Percentiles rank a stretch among this genome's conserved stretches.
These are phyloP conservation scores for Mormyrus lacerda DNA, from an alignment of 2,113 vertebrate species.

Conservation along the genomic window DNA sequence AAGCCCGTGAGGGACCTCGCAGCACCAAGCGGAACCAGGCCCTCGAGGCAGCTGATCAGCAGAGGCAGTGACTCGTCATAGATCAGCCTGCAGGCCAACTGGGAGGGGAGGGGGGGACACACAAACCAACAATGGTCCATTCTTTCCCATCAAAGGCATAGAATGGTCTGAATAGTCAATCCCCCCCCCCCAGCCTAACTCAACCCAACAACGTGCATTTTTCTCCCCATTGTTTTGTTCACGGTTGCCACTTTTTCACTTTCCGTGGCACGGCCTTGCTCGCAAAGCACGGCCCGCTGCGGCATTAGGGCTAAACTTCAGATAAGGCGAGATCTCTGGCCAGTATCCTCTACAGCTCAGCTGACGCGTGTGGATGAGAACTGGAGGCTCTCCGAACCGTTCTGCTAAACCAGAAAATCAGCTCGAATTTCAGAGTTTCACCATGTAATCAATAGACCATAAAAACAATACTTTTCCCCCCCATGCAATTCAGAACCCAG, in stretches of 20 bases:
- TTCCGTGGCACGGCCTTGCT: slow-evolving; percentile 50
- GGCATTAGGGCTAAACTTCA: slow-evolving; percentile 51
- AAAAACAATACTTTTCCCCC: not conserved
- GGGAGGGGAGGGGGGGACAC: slow-evolving; percentile 49
- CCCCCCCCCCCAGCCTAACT: not conserved
- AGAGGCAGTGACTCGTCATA: not conserved
- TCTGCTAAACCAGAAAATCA: slow-evolving; percentile 19
- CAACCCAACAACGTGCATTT: slow-evolving; percentile 21
- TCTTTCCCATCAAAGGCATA: too few species aligned
- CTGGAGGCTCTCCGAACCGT: not conserved
- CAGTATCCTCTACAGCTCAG: not conserved
- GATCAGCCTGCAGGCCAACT: slow-evolving; percentile 14
- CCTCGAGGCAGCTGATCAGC: not conserved
- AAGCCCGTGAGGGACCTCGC: not conserved
- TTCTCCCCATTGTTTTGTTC: slow-evolving; percentile 58
- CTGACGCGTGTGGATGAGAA: not conserved
- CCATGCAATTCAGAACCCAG: not conserved
- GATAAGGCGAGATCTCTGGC: not conserved
- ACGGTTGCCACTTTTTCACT: slow-evolving; percentile 53
- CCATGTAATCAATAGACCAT: slow-evolving; percentile 49
- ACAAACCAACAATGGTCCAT: slow-evolving; percentile 52
- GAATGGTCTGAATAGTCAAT: not conserved
- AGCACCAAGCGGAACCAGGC: not conserved
- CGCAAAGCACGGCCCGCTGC: slow-evolving; percentile 56
- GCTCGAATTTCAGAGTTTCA: slow-evolving; percentile 36